Conservation (phyloP, 2,113 vertebrate genomes). For the Heterotis niloticus region DNA sequence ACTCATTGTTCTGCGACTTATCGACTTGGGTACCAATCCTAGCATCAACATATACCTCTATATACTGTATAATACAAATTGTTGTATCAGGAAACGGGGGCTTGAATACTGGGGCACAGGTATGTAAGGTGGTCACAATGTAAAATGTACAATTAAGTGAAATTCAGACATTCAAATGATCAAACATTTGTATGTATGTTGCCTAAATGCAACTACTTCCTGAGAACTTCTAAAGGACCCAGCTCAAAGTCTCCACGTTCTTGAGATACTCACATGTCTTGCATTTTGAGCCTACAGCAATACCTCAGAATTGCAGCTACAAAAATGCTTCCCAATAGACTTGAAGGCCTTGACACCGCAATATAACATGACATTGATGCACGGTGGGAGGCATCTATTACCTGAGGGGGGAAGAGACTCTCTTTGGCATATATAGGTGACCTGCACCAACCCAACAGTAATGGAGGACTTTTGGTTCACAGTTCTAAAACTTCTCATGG, state of each 20-base stretch:
- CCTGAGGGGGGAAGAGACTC: background rate
- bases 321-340: background rate
- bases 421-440: background rate
- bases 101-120: too few species aligned
- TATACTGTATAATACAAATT: too few species aligned
- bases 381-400: background rate
- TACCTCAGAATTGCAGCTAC: background rate
- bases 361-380: conserved; percentile 12
- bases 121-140: too few species aligned
- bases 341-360: background rate
- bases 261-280: background rate
- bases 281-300: background rate
- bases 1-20: too few species aligned
- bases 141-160: background rate
- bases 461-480: background rate
- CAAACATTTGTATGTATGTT: background rate
- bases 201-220: background rate
- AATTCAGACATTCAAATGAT: background rate
- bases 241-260: background rate
- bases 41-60: too few species aligned
- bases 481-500: background rate
- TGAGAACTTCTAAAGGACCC: background rate
- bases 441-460: background rate
- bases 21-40: too few species aligned
- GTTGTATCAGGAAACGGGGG: too few species aligned